Evolutionary conservation across 2,888 invertebrate genomes (phyloP).

Genomic region (Teinopalpus imperialis): DNA sequence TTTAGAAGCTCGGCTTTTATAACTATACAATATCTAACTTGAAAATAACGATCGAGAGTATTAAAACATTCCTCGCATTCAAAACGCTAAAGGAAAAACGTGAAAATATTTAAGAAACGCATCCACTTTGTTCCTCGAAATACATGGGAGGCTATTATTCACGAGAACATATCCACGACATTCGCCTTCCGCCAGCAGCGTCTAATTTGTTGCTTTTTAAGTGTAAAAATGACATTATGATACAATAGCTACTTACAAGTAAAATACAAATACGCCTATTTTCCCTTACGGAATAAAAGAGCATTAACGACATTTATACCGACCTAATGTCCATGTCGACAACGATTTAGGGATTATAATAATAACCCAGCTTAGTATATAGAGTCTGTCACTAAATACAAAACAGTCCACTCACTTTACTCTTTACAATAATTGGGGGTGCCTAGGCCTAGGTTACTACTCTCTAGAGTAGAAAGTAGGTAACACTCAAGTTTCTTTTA

Average conservation of each 20-base stretch:
- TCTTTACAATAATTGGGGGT: too few relatives aligned
- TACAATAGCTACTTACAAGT: constrained; percentile 3
- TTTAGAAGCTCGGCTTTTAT: constrained; percentile 41
- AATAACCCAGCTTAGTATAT: too few relatives aligned
- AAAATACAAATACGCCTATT: too few relatives aligned
- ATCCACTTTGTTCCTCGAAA: constrained; percentile 36
- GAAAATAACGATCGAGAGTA: constrained; percentile 6
- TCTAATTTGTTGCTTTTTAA: constrained; percentile 69
- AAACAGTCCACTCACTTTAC: too few relatives aligned
- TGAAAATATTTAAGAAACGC: constrained; percentile 38
- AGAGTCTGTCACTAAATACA: too few relatives aligned
- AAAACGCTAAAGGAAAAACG: constrained; percentile 27
- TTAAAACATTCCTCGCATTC: constrained; percentile 8
- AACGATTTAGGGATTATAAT: too few relatives aligned
- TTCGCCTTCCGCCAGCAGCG: constrained; percentile 47
- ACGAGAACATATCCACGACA: constrained; percentile 47
- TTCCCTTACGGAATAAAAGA: too few relatives aligned
- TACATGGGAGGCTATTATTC: constrained; percentile 55
- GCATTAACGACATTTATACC: too few relatives aligned
- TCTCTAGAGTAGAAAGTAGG: too few relatives aligned
- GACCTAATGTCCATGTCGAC: too few relatives aligned
- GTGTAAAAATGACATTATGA: constrained; percentile 56
- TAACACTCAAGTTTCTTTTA: too few relatives aligned
- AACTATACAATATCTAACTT: not conserved
- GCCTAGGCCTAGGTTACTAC: too few relatives aligned